A percentile compares a stretch with the other conserved stretches of the same genome.
Conservation (phyloP, 2,888 invertebrate genomes). For the Globia sparganii region DNA sequence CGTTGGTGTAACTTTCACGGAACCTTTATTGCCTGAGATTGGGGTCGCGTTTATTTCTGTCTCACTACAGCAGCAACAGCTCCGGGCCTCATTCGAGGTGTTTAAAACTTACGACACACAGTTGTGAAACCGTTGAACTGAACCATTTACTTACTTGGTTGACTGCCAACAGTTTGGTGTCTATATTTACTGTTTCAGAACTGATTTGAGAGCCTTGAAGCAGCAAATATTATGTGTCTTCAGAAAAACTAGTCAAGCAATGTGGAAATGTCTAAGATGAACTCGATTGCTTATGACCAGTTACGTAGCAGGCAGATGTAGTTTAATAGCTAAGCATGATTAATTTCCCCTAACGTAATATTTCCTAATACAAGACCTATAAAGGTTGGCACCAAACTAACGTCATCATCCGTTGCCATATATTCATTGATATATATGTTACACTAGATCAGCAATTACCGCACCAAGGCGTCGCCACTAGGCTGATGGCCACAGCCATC, state of each 20-base stretch:
- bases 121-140: conserved; percentile 9
- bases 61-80: conserved; percentile 16
- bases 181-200: conserved; percentile 5
- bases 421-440: no score
- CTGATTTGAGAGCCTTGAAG: conserved; percentile 8
- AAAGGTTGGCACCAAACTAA: neutral
- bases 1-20: conserved; percentile 17
- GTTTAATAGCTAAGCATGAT: neutral
- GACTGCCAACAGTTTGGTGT: neutral
- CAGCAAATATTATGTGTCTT: conserved; percentile 2
- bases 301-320: neutral
- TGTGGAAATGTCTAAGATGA: no score
- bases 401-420: neutral
- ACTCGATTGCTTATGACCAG: neutral
- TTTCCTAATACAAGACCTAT: neutral
- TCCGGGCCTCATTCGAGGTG: conserved; percentile 10
- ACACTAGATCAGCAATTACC: no score
- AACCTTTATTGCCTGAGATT: conserved; percentile 36
- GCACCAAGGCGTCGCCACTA: no score
- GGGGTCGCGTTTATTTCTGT: conserved; percentile 38
- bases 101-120: conserved; percentile 32
- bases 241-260: conserved; percentile 1
- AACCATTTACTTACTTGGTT: neutral
- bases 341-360: neutral
- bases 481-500: no score